Percentiles rank a stretch among this genome's conserved stretches.
Evolutionary conservation across 2,888 invertebrate genomes (phyloP).

Genomic region (Aphodius sticticus): DNA sequence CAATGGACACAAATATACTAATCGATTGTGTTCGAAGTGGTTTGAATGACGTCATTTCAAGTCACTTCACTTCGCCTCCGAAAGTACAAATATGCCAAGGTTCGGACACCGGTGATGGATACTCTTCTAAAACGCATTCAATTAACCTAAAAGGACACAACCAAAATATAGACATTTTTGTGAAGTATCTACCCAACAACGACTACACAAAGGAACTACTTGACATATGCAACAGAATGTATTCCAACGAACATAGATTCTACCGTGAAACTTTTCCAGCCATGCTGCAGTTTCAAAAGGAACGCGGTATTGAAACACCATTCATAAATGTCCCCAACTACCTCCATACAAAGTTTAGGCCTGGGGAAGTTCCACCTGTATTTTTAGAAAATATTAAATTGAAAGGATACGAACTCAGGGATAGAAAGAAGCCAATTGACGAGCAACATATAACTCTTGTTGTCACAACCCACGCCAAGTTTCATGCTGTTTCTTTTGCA

Average conservation of each 20-base stretch:
- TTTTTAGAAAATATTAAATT: conserved; percentile 54
- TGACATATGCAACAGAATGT: background rate
- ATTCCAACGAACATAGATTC: conserved; percentile 17
- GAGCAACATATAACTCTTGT: conserved; percentile 49
- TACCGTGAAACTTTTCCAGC: conserved; percentile 8
- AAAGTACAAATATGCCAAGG: conserved; percentile 18
- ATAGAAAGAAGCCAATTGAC: conserved; percentile 54
- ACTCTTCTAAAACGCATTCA: conserved; percentile 22
- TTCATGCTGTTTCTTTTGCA: conserved; percentile 51
- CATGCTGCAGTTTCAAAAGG: conserved; percentile 17
- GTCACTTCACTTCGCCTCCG: background rate
- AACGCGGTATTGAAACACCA: conserved; percentile 11
- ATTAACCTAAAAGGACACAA: background rate
- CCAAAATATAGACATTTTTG: conserved; percentile 17
- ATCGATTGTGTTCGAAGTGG: background rate
- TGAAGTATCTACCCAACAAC: conserved; percentile 9
- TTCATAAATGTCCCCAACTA: conserved; percentile 27
- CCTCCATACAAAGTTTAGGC: conserved; percentile 33
- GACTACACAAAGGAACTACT: background rate
- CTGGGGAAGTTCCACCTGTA: conserved; percentile 12
- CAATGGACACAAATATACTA: background rate
- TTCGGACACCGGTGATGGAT: conserved; percentile 27
- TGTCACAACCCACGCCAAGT: conserved; percentile 50
- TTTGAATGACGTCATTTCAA: background rate
- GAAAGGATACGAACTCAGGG: conserved; percentile 53